phyloP scores from a whole-genome alignment of 2,113 vertebrate genomes.

The Protobothrops flavoviridis region DNA sequence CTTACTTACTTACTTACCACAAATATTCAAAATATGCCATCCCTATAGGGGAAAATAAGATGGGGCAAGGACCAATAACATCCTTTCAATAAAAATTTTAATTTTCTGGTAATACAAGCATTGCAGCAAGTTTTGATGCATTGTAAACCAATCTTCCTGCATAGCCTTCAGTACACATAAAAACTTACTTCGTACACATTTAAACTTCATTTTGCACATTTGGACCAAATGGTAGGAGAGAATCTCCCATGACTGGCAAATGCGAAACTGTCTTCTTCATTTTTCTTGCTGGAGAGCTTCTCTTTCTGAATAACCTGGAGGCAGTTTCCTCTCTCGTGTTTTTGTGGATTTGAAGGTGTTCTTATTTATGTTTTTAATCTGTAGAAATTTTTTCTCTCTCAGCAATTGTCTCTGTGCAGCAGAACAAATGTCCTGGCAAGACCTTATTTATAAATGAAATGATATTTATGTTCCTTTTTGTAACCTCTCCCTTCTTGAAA shows the following conservation, averaged over 20 bases:
- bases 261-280: not conserved
- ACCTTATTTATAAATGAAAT: conserved; percentile 53
- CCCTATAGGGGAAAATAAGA: not conserved
- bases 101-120: not conserved
- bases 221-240: not conserved
- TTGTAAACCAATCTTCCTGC: not conserved
- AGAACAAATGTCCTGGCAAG: conserved; percentile 20
- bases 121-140: not conserved
- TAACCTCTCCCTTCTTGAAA: conserved; percentile 43
- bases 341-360: conserved; percentile 37
- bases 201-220: not conserved
- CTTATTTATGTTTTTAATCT: conserved; percentile 60
- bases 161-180: not conserved
- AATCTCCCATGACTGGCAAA: not conserved
- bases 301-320: conserved; percentile 26
- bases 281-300: not conserved
- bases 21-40: not conserved
- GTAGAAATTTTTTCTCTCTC: conserved; percentile 18
- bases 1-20: no score
- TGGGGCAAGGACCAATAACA: not conserved
- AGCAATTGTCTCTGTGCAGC: conserved; percentile 43
- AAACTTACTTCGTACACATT: not conserved
- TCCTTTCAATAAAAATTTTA: not conserved
- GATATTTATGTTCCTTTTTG: conserved; percentile 54
- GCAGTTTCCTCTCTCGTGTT: not conserved